phyloP scores from a whole-genome alignment of 2,888 invertebrate species.

The Athrips mouffetella region DNA sequence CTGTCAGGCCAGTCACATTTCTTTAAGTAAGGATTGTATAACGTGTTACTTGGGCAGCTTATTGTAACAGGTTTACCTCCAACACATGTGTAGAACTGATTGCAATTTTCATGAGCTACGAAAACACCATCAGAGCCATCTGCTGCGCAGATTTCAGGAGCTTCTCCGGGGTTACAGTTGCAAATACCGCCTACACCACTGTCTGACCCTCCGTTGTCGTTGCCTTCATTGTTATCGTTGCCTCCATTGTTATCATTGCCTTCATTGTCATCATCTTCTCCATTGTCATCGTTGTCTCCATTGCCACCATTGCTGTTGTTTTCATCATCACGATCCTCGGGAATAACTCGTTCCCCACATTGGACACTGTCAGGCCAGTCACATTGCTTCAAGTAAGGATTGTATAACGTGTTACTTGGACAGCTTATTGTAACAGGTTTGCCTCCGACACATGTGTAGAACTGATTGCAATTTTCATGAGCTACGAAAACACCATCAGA shows the following conservation, averaged over 20 bases:
- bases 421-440: constrained; percentile 32
- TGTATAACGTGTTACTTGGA: constrained; percentile 32
- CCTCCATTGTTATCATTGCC: too few species aligned
- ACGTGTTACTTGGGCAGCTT: constrained; percentile 30
- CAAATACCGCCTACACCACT: constrained; percentile 17
- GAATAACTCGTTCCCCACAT: constrained; percentile 33
- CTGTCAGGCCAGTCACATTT: constrained; percentile 43
- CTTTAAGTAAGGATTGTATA: constrained; percentile 34
- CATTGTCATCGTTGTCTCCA: constrained; percentile 8
- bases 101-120: constrained; percentile 39
- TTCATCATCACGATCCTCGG: constrained; percentile 16
- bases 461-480: constrained; percentile 40
- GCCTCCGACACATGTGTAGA: constrained; percentile 40
- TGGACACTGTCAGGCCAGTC: constrained; percentile 42
- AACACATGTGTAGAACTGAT: constrained; percentile 39
- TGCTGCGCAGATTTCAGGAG: constrained; percentile 33
- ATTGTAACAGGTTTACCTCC: constrained; percentile 33
- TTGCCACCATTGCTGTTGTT: constrained; percentile 18
- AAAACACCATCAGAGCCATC: constrained; percentile 35
- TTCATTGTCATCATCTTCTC: too few species aligned
- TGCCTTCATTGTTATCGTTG: background rate
- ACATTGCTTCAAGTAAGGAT: constrained; percentile 33
- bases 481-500: constrained; percentile 38
- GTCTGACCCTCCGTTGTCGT: background rate
- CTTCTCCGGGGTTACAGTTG: constrained; percentile 31